phyloP scores from a whole-genome alignment of 2,888 invertebrate species.

The Nudaria mundana region DNA sequence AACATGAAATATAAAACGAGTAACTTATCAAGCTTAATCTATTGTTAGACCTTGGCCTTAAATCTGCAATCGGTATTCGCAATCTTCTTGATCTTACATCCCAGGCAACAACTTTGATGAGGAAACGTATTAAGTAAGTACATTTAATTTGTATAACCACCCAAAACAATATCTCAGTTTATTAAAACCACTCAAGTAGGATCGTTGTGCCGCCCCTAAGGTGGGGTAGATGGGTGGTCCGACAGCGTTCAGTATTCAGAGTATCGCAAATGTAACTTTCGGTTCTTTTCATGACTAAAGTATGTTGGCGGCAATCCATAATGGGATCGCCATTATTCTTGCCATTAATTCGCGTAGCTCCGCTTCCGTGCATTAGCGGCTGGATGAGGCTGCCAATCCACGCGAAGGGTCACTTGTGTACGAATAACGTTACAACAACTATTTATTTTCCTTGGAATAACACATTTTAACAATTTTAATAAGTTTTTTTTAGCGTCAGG shows the following conservation, averaged over 20 bases:
- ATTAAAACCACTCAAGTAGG: slow-evolving; percentile 49
- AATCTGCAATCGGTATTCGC: no score
- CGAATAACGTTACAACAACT: slow-evolving; percentile 33
- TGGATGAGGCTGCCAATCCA: slow-evolving; percentile 71
- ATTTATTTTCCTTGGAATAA: slow-evolving; percentile 5
- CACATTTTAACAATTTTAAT: no score
- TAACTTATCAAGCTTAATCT: no score
- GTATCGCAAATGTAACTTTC: slow-evolving; percentile 82
- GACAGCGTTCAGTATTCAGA: slow-evolving; percentile 78
- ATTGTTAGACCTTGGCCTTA: no score
- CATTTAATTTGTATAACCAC: slow-evolving; percentile 39
- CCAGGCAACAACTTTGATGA: no score
- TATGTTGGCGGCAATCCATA: slow-evolving; percentile 83
- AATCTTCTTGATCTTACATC: no score
- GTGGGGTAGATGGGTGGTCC: slow-evolving; percentile 47
- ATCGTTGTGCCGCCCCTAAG: slow-evolving; percentile 47
- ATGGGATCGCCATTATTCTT: slow-evolving; percentile 82
- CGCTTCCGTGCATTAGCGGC: slow-evolving; percentile 80
- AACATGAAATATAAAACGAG: no score
- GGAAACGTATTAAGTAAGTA: slow-evolving; percentile 14
- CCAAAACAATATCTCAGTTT: slow-evolving; percentile 42
- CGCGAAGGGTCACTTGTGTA: slow-evolving; percentile 53
- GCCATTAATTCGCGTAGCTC: slow-evolving; percentile 80
- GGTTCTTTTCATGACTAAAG: slow-evolving; percentile 82
- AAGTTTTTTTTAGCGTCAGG: no score